Conservation (phyloP, 1,140 invertebrate species). For the Drosophila biarmipes region DNA sequence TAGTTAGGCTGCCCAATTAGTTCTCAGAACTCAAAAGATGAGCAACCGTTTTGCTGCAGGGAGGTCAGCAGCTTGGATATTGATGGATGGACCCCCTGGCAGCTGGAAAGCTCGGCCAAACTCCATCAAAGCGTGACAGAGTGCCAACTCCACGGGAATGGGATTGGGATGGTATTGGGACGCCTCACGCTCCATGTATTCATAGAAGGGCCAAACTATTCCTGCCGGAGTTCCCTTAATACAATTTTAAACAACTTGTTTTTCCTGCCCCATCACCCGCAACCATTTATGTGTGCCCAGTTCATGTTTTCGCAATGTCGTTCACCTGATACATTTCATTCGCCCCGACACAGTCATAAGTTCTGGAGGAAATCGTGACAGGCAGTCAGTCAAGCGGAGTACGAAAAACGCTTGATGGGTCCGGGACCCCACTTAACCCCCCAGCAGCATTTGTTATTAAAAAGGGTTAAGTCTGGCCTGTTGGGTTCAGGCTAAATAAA, state of each 20-base stretch:
- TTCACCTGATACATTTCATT: conserved; percentile 58
- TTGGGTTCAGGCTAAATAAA: conserved; percentile 1
- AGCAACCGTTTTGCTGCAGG: neutral
- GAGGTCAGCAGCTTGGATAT: conserved; percentile 34
- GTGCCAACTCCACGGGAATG: conserved; percentile 12
- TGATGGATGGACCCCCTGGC: conserved; percentile 41
- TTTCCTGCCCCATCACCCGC: conserved; percentile 7
- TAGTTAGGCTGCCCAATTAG: neutral
- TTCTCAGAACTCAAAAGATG: neutral
- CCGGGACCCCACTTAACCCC: conserved; percentile 5
- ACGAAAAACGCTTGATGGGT: conserved; percentile 22
- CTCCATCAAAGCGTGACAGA: conserved; percentile 67
- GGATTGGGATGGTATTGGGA: conserved; percentile 12
- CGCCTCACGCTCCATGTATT: conserved; percentile 29
- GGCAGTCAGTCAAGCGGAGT: conserved; percentile 18
- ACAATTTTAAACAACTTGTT: conserved; percentile 54
- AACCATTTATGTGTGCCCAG: neutral
- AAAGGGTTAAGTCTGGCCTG: conserved; percentile 35
- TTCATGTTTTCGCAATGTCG: conserved; percentile 46
- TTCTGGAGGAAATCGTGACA: conserved; percentile 29
- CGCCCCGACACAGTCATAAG: conserved; percentile 37
- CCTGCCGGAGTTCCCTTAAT: conserved; percentile 28
- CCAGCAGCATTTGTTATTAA: conserved; percentile 47
- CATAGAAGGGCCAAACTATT: neutral
- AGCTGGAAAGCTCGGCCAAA: conserved; percentile 10